phyloP scores from a whole-genome alignment of 2,797 vertebrate genomes.

The Malacoraja senta region DNA sequence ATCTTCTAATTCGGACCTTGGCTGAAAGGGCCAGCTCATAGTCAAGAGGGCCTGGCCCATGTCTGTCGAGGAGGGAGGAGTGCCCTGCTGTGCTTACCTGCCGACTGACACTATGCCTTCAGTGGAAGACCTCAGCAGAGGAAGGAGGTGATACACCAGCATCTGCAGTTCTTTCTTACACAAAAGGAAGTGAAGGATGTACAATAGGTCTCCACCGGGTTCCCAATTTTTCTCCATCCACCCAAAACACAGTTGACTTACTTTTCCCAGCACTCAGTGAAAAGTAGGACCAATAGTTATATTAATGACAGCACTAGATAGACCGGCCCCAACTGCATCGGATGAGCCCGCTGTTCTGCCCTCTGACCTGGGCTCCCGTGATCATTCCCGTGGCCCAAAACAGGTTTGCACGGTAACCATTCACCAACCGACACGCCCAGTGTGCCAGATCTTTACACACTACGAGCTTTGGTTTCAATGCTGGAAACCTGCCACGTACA shows the following conservation, averaged over 20 bases:
- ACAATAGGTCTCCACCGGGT: no score
- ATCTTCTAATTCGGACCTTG: background rate
- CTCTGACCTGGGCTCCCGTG: background rate
- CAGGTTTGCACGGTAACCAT: background rate
- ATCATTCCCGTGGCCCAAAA: background rate
- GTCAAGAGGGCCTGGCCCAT: background rate
- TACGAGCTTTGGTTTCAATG: no score
- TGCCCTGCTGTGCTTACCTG: background rate
- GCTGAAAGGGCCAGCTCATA: background rate
- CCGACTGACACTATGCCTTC: background rate
- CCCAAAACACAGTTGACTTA: no score
- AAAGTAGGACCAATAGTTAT: background rate
- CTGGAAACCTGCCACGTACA: background rate
- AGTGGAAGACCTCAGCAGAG: background rate
- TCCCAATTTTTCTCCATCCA: background rate
- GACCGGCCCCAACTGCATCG: background rate
- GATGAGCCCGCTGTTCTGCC: background rate
- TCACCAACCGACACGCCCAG: background rate
- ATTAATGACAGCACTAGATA: background rate
- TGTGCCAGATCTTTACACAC: no score
- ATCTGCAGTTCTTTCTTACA: no score
- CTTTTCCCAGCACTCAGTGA: no score
- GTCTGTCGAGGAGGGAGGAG: background rate
- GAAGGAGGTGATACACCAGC: background rate
- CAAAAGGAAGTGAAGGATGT: background rate